Evolutionary conservation across 1,140 invertebrate genomes (phyloP).

Genomic region (Ephestia elutella): DNA sequence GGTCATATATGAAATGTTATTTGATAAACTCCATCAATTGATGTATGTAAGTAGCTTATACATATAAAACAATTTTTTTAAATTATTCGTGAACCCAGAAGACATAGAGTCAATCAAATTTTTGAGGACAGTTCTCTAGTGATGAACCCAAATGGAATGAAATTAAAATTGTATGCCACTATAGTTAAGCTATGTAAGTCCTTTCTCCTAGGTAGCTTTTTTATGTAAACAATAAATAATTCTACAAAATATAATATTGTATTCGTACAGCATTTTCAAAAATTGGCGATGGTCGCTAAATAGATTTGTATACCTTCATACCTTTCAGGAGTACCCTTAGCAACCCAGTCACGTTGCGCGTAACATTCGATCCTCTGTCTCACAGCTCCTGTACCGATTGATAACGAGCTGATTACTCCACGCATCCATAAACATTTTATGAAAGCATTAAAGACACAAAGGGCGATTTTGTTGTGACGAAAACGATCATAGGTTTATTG

Average conservation of each 20-base stretch:
- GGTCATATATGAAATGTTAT: too few species aligned
- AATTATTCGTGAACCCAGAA: too few species aligned
- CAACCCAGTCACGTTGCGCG: slow-evolving; percentile 35
- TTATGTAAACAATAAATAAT: too few species aligned
- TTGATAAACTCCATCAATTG: too few species aligned
- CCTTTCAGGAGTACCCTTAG: not conserved
- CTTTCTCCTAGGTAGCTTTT: too few species aligned
- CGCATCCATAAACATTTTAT: slow-evolving; percentile 47
- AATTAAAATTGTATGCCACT: too few species aligned
- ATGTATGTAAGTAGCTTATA: too few species aligned
- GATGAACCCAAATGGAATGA: too few species aligned
- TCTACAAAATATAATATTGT: slow-evolving; percentile 10
- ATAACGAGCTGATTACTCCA: slow-evolving; percentile 37
- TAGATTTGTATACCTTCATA: not conserved
- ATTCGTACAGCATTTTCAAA: slow-evolving; percentile 7
- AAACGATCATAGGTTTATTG: slow-evolving; percentile 30
- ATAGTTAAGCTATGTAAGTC: too few species aligned
- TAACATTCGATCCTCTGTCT: slow-evolving; percentile 32
- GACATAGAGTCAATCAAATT: too few species aligned
- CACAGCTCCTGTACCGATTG: slow-evolving; percentile 28
- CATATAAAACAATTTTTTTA: too few species aligned
- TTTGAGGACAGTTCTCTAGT: too few species aligned
- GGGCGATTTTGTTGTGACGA: slow-evolving; percentile 22
- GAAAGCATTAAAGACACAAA: slow-evolving; percentile 21
- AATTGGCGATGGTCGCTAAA: not conserved